phyloP scores from a whole-genome alignment of 2,797 vertebrate species.

The Hapalemur alaotrensis region DNA sequence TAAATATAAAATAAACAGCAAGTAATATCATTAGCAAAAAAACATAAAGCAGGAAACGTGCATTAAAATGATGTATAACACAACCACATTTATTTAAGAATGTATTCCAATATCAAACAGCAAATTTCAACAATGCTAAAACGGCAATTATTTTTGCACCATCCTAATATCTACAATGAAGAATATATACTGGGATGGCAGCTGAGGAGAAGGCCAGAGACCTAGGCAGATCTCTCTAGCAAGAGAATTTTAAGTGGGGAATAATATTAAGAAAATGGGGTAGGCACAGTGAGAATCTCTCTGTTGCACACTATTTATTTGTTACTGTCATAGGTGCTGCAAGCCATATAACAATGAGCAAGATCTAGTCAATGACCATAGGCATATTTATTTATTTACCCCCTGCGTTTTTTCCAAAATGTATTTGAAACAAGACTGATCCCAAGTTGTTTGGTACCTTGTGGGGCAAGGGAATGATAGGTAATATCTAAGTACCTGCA shows the following conservation, averaged over 20 bases:
- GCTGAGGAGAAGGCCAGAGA: background rate
- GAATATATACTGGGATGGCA: background rate
- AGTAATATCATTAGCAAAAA: too few species aligned
- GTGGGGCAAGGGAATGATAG: background rate
- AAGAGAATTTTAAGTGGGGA: background rate
- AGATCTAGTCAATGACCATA: background rate
- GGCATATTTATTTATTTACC: background rate
- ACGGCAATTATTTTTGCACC: too few species aligned
- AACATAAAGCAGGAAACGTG: too few species aligned
- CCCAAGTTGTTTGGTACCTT: background rate
- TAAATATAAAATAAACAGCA: too few species aligned
- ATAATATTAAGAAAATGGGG: background rate
- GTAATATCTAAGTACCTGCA: background rate
- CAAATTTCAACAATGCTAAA: too few species aligned
- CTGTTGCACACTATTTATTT: background rate
- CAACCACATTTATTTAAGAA: too few species aligned
- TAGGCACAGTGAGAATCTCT: background rate
- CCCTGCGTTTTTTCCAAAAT: background rate
- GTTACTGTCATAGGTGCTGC: background rate
- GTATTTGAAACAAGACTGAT: background rate
- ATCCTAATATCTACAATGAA: background rate
- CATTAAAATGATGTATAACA: too few species aligned
- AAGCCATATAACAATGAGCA: background rate
- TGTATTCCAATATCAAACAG: too few species aligned
- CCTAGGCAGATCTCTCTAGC: background rate